Evolutionary conservation across 1,140 invertebrate species (phyloP).

Genomic region (Oedothorax gibbosus): DNA sequence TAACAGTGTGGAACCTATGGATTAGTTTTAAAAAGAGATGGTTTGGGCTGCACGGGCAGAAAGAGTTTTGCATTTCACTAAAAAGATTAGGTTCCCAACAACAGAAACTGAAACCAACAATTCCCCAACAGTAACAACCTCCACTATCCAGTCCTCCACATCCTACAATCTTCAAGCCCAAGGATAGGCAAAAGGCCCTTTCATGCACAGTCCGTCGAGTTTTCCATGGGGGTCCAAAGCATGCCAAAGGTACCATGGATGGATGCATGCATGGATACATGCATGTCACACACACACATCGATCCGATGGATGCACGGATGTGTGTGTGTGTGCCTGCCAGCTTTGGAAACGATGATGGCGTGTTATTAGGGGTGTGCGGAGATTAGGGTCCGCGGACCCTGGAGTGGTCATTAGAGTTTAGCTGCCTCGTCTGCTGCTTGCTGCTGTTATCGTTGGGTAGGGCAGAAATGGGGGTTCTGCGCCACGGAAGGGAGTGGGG

Average conservation of each 20-base stretch:
- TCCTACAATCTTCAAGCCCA: not conserved
- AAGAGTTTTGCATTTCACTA: not conserved
- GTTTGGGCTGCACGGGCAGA: not conserved
- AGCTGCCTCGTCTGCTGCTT: no score
- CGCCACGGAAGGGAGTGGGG: no score
- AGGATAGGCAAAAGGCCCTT: slow-evolving; percentile 38
- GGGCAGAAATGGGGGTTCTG: no score
- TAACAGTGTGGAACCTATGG: no score
- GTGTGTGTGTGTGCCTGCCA: slow-evolving; percentile 24
- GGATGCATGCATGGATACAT: slow-evolving; percentile 48
- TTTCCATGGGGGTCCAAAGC: slow-evolving; percentile 31
- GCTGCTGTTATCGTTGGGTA: no score
- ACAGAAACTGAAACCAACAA: no score
- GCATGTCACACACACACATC: slow-evolving; percentile 43
- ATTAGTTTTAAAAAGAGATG: no score
- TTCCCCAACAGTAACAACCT: no score
- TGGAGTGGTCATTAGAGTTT: slow-evolving; percentile 15
- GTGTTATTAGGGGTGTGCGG: slow-evolving; percentile 49
- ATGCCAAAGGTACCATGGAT: slow-evolving; percentile 20
- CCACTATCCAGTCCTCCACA: no score
- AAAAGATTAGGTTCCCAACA: no score
- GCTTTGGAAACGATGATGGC: slow-evolving; percentile 51
- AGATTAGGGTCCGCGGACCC: slow-evolving; percentile 34
- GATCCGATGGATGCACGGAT: slow-evolving; percentile 39
- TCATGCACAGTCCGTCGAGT: slow-evolving; percentile 50